These are phyloP conservation scores for Polymixis flavicincta DNA, from an alignment of 2,888 invertebrate species.

Conservation along the genomic window DNA sequence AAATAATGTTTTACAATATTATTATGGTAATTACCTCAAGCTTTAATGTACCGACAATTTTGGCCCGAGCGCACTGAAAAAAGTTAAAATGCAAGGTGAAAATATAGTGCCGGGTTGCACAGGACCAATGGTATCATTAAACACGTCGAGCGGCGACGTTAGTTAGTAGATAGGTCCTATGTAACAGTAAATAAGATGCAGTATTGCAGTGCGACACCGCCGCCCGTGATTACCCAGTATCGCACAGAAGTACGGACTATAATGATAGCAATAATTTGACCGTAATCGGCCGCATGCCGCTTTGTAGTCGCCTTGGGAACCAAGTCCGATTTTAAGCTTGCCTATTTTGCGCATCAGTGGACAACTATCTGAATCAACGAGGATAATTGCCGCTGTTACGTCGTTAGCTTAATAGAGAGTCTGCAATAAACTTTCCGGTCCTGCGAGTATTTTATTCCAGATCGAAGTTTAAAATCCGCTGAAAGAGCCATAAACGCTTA, in stretches of 20 bases:
- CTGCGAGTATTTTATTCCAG: constrained; percentile 56
- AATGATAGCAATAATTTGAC: constrained; percentile 89
- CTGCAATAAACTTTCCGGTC: constrained; percentile 66
- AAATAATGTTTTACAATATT: constrained; percentile 44
- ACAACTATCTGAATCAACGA: constrained; percentile 85
- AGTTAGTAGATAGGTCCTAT: constrained; percentile 66
- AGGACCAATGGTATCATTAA: constrained; percentile 61
- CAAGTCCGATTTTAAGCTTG: constrained; percentile 85
- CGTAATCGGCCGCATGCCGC: constrained; percentile 87
- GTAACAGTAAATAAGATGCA: constrained; percentile 76
- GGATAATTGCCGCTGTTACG: constrained; percentile 81
- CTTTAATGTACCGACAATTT: constrained; percentile 42
- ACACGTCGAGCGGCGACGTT: constrained; percentile 49
- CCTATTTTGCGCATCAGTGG: constrained; percentile 87
- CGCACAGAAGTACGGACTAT: constrained; percentile 80
- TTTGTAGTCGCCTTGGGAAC: constrained; percentile 88
- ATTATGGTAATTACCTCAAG: constrained; percentile 26
- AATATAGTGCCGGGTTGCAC: constrained; percentile 52
- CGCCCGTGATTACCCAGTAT: constrained; percentile 81
- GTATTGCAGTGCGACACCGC: constrained; percentile 77
- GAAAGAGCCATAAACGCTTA: constrained; percentile 45
- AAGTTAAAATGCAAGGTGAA: constrained; percentile 59
- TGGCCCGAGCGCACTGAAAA: constrained; percentile 30
- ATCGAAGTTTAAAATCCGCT: constrained; percentile 55
- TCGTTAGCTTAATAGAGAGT: constrained; percentile 77